Percentiles rank a stretch among this genome's conserved stretches.
Evolutionary conservation across 2,888 invertebrate species (phyloP).

Genomic region (Anodontia alba): DNA sequence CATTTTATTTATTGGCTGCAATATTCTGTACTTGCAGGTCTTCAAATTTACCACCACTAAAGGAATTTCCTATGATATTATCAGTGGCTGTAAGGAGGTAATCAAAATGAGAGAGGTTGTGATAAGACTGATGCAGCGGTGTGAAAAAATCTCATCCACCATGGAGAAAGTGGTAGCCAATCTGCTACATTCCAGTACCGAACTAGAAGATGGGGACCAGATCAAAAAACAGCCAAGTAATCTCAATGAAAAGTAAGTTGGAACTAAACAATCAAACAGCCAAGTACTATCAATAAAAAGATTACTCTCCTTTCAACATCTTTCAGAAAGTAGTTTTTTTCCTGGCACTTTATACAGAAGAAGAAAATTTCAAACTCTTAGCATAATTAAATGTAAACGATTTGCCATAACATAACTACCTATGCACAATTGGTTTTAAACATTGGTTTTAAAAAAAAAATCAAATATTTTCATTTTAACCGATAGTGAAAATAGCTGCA

Average conservation of each 20-base stretch:
- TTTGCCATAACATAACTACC: too few relatives aligned
- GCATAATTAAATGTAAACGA: too few relatives aligned
- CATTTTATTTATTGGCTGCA: too few relatives aligned
- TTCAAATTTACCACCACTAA: constrained; percentile 87
- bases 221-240: constrained; percentile 91
- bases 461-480: too few relatives aligned
- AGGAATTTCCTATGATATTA: constrained; percentile 90
- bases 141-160: constrained; percentile 92
- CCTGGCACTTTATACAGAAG: too few relatives aligned
- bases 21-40: constrained; percentile 62
- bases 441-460: too few relatives aligned
- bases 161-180: constrained; percentile 91
- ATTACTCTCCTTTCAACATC: too few relatives aligned
- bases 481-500: too few relatives aligned
- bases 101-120: constrained; percentile 90
- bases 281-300: constrained; percentile 89
- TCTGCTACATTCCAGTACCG: constrained; percentile 85
- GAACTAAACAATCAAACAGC: constrained; percentile 90
- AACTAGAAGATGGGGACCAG: constrained; percentile 85
- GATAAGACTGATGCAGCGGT: constrained; percentile 92
- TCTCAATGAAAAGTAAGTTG: constrained; percentile 89
- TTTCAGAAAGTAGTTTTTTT: too few relatives aligned
- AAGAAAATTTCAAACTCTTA: too few relatives aligned
- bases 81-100: constrained; percentile 91
- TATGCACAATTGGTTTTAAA: too few relatives aligned